These are phyloP conservation scores for Alaudala cheleensis DNA, from an alignment of 2,113 vertebrate species.

Conservation along the genomic window DNA sequence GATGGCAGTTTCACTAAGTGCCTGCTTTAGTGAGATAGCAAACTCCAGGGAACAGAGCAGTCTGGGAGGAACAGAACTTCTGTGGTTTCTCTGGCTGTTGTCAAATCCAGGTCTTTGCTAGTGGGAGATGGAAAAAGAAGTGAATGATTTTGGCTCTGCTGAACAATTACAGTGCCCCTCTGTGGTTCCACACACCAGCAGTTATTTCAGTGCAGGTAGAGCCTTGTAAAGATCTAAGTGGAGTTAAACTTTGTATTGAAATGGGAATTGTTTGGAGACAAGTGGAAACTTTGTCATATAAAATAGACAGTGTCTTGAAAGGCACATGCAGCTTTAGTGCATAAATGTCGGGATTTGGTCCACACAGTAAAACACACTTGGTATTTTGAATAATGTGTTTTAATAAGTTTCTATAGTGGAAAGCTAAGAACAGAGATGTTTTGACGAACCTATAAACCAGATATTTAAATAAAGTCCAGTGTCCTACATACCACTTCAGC, in stretches of 20 bases:
- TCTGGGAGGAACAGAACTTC: neutral
- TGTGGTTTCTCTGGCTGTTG: neutral
- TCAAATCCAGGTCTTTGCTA: neutral
- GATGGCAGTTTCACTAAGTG: neutral
- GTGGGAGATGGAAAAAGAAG: neutral
- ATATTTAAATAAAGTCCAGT: neutral
- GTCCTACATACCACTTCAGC: neutral
- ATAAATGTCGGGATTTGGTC: neutral
- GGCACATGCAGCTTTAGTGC: neutral
- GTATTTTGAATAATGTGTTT: neutral
- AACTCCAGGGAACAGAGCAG: neutral
- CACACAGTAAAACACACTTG: neutral
- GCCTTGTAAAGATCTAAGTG: neutral
- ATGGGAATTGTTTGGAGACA: neutral
- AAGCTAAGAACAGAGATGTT: neutral
- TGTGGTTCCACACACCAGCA: neutral
- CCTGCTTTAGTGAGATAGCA: neutral
- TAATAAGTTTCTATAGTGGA: neutral
- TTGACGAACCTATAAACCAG: neutral
- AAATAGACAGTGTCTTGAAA: neutral
- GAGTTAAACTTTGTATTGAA: neutral
- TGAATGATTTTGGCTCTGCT: neutral
- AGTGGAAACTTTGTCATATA: neutral
- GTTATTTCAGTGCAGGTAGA: neutral
- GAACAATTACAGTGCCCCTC: neutral